A percentile compares a stretch with the other conserved stretches of the same genome.
Evolutionary conservation across 2,797 vertebrate species (phyloP).

Genomic region (Dendrocincla tyrannina): DNA sequence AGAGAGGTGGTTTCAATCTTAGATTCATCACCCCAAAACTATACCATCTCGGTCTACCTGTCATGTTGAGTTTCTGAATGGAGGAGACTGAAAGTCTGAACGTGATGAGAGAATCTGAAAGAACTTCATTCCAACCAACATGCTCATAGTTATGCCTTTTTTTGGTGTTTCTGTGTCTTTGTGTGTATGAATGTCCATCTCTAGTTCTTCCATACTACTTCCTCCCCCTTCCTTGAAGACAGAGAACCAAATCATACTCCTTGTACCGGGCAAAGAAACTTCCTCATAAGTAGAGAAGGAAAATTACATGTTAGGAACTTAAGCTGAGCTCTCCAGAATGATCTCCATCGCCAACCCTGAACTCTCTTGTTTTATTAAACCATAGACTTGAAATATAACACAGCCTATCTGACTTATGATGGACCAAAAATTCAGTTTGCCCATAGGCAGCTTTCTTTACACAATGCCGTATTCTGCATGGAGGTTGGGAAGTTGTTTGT

Average conservation of each 20-base stretch:
- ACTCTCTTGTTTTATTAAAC: background rate
- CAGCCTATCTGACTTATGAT: background rate
- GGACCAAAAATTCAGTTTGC: background rate
- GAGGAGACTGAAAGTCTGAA: conserved; percentile 31
- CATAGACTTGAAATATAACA: background rate
- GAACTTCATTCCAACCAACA: background rate
- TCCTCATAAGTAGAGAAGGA: background rate
- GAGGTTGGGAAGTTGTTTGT: background rate
- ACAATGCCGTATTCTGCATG: accelerated
- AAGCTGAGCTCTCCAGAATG: background rate
- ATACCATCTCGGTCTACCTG: conserved; percentile 19
- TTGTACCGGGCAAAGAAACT: background rate
- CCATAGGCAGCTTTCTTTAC: background rate
- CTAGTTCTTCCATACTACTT: background rate
- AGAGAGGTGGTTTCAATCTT: background rate
- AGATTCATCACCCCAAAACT: conserved; percentile 9
- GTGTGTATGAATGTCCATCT: background rate
- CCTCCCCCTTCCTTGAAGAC: background rate
- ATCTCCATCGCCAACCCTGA: background rate
- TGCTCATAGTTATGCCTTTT: background rate
- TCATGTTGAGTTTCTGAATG: background rate
- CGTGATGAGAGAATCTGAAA: background rate
- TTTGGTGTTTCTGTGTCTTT: background rate
- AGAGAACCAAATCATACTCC: background rate
- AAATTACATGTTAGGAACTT: background rate